Evolutionary conservation across 2,797 vertebrate genomes (phyloP).

Genomic region (Pseudochirops cupreus): DNA sequence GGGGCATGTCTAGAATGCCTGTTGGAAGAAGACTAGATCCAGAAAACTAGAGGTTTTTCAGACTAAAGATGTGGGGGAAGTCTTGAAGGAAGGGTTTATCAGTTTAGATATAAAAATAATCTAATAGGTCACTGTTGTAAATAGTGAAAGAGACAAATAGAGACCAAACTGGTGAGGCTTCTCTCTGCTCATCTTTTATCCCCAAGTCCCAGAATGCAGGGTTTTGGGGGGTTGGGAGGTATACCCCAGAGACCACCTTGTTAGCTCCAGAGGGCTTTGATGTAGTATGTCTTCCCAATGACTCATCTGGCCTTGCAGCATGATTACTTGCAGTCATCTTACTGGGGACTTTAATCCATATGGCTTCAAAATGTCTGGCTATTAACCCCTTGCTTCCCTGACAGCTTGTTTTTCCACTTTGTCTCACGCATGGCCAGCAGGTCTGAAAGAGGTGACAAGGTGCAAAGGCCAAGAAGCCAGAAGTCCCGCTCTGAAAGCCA

Average conservation of each 20-base stretch:
- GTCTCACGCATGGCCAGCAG: neutral
- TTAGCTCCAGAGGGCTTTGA: neutral
- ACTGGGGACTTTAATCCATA: neutral
- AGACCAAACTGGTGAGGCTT: constrained; percentile 22
- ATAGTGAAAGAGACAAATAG: no score
- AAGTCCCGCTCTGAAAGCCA: neutral
- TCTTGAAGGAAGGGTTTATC: neutral
- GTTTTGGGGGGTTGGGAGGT: neutral
- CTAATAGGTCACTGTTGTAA: no score
- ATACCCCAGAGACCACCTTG: constrained; percentile 29
- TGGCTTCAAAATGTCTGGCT: neutral
- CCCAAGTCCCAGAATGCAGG: constrained; percentile 40
- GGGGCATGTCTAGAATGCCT: neutral
- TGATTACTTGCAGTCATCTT: constrained; percentile 12
- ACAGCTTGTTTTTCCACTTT: neutral
- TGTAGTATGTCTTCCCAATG: neutral
- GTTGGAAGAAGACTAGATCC: neutral
- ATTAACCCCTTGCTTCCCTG: constrained; percentile 29
- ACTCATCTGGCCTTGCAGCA: neutral
- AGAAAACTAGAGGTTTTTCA: neutral
- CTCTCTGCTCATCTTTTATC: constrained; percentile 38
- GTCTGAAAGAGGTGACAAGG: neutral
- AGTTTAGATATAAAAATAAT: neutral
- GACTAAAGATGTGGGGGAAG: neutral
- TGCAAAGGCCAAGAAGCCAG: neutral